phyloP scores from a whole-genome alignment of 2,888 invertebrate species.

The Spisula subtruncata region DNA sequence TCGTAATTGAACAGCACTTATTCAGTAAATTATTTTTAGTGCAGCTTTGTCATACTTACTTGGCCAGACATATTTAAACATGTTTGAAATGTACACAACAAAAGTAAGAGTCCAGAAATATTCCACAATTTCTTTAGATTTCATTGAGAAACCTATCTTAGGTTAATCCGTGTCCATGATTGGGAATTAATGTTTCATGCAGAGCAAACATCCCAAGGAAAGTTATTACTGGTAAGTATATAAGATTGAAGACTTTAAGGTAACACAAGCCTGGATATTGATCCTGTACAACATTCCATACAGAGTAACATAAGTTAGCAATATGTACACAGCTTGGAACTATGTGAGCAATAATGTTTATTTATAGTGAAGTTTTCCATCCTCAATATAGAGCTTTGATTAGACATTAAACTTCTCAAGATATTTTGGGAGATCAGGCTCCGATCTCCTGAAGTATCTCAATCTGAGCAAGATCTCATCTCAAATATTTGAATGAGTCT shows the following conservation, averaged over 20 bases:
- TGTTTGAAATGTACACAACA: conserved; percentile 52
- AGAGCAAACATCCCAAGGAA: background rate
- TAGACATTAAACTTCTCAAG: too few species aligned
- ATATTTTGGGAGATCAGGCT: too few species aligned
- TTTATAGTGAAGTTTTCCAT: too few species aligned
- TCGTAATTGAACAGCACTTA: too few species aligned
- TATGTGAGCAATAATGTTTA: too few species aligned
- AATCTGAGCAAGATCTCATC: too few species aligned
- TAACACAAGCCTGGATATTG: background rate
- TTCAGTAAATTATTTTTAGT: too few species aligned
- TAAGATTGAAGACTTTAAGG: background rate
- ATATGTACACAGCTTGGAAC: too few species aligned
- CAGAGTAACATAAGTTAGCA: background rate
- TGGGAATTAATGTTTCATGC: background rate
- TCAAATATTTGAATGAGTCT: too few species aligned
- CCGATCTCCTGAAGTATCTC: too few species aligned
- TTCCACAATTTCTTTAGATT: conserved; percentile 37
- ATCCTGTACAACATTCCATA: background rate
- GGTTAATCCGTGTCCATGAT: background rate
- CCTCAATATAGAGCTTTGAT: too few species aligned
- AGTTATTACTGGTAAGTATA: background rate
- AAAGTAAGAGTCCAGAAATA: conserved; percentile 59
- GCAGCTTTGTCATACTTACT: conserved; percentile 51
- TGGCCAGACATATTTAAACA: conserved; percentile 71
- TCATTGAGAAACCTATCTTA: conserved; percentile 36